Evolutionary conservation across 2,113 vertebrate species (phyloP), one percentile per base, ranked within the genome.

Genomic region (Chrysochloris asiatica): DNA sequence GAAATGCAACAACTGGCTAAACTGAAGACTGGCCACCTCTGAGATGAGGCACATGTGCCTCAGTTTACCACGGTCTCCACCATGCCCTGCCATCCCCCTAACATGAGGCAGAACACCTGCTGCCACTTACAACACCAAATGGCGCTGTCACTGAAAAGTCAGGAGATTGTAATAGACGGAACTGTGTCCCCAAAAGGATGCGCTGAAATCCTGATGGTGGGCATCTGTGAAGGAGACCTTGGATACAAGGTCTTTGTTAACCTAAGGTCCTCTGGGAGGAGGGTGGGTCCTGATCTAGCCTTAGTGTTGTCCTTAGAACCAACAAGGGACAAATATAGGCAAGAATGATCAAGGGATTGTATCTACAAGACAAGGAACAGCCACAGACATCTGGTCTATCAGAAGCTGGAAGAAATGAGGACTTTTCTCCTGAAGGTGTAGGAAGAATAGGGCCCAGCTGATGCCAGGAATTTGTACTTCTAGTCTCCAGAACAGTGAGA

Each of bases 1-100:
- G 0, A 41, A 41, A 76, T 17, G 65, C 41, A 12, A 10, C 4
- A 1, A 3, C 9, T 3, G 8, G 1, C 4, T 6, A 33, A 13
- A 26, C 16, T 2, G 28, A 0, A 22, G 1, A 30, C 8, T 5
- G 21, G 43, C 80, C 16, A 19, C 52, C 47, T 69, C 38, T 1
- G 12, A 79, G 71, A 45, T 0, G 30, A 14, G 61, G 6, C 52
- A 54, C 0, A 7, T 1, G 16, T 2, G 17, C 41, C 45, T 26
- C 50, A 2, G 59, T 45, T 65, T 54, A 72, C 67, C 24, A 6
- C 0, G 1, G 33, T n/a, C 17, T 2, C 82, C 45, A 1, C 69
- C 43, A 30, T 6, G 43, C 75, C 65, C 26, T 3, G 19, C 41
- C 76, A 54, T n/a, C n/a, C n/a, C n/a, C n/a, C n/a, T n/a, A n/a